These are phyloP conservation scores for Rhodophaea formosa DNA, from an alignment of 2,888 invertebrate species.

Conservation along the genomic window DNA sequence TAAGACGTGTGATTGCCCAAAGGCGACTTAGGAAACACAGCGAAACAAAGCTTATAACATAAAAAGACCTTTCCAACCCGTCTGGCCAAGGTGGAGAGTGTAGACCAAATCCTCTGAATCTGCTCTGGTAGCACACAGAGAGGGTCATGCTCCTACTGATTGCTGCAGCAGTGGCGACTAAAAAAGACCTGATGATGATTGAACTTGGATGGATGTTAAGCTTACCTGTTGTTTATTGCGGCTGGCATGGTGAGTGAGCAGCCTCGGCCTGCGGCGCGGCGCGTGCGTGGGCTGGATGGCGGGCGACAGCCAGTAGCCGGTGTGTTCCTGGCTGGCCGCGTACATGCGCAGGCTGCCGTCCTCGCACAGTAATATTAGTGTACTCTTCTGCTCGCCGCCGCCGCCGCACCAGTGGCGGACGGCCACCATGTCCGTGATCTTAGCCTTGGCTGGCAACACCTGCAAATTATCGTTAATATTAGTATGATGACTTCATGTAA, in stretches of 20 bases:
- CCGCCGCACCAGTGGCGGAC: conserved; percentile 92
- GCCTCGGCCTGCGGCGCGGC: conserved; percentile 55
- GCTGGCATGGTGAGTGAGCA: conserved; percentile 53
- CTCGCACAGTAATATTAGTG: conserved; percentile 95
- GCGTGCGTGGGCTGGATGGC: conserved; percentile 78
- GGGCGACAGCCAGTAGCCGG: conserved; percentile 83
- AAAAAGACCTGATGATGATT: no score
- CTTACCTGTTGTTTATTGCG: conserved; percentile 63
- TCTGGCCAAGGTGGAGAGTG: no score
- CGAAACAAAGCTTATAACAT: no score
- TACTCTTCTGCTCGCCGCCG: conserved; percentile 91
- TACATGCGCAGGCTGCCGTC: conserved; percentile 98
- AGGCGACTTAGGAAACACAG: no score
- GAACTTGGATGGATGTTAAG: no score
- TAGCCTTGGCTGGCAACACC: conserved; percentile 92
- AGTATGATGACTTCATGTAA: background rate
- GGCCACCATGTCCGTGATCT: conserved; percentile 98
- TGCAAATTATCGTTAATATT: conserved; percentile 27
- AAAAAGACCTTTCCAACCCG: no score
- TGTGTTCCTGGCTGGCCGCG: conserved; percentile 92
- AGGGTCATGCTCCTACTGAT: no score
- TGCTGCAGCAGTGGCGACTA: no score
- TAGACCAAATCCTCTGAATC: no score
- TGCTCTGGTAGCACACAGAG: no score
- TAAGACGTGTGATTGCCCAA: no score